Percentiles rank a stretch among this genome's conserved stretches.
phyloP scores from a whole-genome alignment of 2,888 invertebrate species.

The Drosophila falleni region DNA sequence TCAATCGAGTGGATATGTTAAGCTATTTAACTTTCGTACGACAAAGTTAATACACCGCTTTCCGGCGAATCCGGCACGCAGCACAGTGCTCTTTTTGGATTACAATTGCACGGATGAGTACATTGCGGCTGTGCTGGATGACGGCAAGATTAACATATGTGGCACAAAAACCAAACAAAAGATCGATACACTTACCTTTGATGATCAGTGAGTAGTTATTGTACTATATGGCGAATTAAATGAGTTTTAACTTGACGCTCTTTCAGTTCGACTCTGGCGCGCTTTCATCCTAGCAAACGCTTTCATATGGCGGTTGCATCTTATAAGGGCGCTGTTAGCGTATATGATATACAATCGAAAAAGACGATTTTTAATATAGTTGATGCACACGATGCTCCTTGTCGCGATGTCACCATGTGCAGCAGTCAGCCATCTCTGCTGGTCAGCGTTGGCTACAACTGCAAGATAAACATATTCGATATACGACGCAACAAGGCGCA shows the following conservation, averaged over 20 bases:
- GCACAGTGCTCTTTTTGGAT: conserved; percentile 82
- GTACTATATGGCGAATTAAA: not conserved
- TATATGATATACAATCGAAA: conserved; percentile 83
- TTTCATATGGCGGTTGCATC: conserved; percentile 83
- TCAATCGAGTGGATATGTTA: conserved; percentile 81
- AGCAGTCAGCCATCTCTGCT: conserved; percentile 77
- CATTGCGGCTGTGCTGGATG: conserved; percentile 83
- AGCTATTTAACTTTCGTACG: conserved; percentile 80
- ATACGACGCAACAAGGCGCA: conserved; percentile 79
- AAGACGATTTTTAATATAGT: conserved; percentile 74
- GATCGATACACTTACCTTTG: conserved; percentile 79
- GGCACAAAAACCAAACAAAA: conserved; percentile 83
- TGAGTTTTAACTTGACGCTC: too few relatives aligned
- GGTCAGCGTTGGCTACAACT: conserved; percentile 84
- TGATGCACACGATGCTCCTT: conserved; percentile 83
- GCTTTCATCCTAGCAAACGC: conserved; percentile 84
- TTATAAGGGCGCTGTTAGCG: conserved; percentile 81
- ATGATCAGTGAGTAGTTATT: conserved; percentile 75
- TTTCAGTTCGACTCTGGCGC: conserved; percentile 81
- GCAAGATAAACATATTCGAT: conserved; percentile 84
- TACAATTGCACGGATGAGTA: conserved; percentile 84
- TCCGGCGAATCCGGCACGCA: conserved; percentile 75
- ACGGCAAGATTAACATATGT: conserved; percentile 82
- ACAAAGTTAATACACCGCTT: conserved; percentile 79
- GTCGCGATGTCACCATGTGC: conserved; percentile 84